These are phyloP conservation scores for Esox masquinongy DNA, from an alignment of 2,797 vertebrate genomes.

Conservation along the genomic window DNA sequence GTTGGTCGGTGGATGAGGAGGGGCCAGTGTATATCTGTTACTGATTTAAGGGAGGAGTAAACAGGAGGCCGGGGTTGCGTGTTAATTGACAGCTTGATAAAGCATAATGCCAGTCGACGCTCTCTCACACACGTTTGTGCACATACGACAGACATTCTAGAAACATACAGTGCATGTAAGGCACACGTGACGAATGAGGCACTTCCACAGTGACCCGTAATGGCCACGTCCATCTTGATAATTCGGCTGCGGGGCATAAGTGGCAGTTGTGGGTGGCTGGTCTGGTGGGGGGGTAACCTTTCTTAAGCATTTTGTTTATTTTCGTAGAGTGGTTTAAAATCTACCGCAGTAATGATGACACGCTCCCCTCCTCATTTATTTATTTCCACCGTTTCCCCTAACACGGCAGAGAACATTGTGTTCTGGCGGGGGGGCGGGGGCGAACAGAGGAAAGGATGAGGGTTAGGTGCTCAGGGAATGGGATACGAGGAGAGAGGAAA, in stretches of 20 bases:
- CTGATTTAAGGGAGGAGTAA: neutral
- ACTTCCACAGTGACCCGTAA: neutral
- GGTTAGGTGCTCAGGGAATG: slow-evolving; percentile 26
- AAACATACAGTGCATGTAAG: too few relatives aligned
- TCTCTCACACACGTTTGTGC: too few relatives aligned
- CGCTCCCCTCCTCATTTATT: slow-evolving; percentile 62
- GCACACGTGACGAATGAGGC: neutral
- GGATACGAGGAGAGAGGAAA: slow-evolving; percentile 13
- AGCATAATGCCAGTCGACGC: too few relatives aligned
- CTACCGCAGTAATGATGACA: slow-evolving; percentile 52
- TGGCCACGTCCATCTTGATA: neutral
- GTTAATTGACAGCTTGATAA: too few relatives aligned
- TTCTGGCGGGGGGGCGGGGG: slow-evolving; percentile 65
- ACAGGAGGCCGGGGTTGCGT: neutral
- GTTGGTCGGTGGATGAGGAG: neutral
- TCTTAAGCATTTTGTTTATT: slow-evolving; percentile 62
- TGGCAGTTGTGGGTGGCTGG: neutral
- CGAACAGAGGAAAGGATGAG: slow-evolving; percentile 4
- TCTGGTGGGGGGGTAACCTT: neutral
- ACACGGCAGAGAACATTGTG: slow-evolving; percentile 70
- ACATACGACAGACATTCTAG: too few relatives aligned
- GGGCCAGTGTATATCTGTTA: neutral
- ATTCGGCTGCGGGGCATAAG: neutral
- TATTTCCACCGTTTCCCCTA: slow-evolving; percentile 77
- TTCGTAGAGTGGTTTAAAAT: slow-evolving; percentile 53